Conservation (phyloP, 2,797 vertebrate species). For the Ceryle rudis region DNA sequence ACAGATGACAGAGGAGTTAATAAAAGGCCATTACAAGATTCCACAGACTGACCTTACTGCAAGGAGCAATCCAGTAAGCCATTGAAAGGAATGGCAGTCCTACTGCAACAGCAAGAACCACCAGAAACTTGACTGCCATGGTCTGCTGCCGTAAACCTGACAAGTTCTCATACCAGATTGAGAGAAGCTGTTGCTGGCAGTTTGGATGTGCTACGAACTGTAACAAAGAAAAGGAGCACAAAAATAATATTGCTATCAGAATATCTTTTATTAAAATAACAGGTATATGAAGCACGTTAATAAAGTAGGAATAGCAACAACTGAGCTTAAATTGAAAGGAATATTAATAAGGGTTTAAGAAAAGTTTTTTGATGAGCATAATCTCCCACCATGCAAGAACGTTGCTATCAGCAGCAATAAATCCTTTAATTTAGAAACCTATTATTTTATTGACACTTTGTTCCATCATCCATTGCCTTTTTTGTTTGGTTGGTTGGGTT, state of each 20-base stretch:
- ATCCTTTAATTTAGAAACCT: not conserved
- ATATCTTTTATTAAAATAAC: not conserved
- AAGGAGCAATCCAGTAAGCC: slow-evolving; percentile 94
- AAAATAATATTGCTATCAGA: not conserved
- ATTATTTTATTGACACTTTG: not conserved
- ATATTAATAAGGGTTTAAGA: not conserved
- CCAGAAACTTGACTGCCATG: slow-evolving; percentile 92
- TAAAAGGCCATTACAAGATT: not conserved
- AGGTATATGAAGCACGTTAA: not conserved
- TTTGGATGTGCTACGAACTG: slow-evolving; percentile 99
- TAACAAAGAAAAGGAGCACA: not conserved
- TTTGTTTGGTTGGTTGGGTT: not conserved
- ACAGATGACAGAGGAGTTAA: not conserved
- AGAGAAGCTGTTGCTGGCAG: slow-evolving; percentile 97
- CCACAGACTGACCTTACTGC: slow-evolving; percentile 88
- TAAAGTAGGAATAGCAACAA: not conserved
- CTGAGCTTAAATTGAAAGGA: not conserved
- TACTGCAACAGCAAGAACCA: slow-evolving; percentile 90
- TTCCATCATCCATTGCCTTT: not conserved
- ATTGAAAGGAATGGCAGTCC: slow-evolving; percentile 92
- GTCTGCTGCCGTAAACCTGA: slow-evolving; percentile 94
- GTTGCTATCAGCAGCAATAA: not conserved
- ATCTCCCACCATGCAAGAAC: not conserved
- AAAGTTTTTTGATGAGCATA: not conserved
- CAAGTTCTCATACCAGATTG: slow-evolving; percentile 98